Base-by-base conservation (phyloP, 2,113 vertebrate genomes). In the Progne subis region DNA sequence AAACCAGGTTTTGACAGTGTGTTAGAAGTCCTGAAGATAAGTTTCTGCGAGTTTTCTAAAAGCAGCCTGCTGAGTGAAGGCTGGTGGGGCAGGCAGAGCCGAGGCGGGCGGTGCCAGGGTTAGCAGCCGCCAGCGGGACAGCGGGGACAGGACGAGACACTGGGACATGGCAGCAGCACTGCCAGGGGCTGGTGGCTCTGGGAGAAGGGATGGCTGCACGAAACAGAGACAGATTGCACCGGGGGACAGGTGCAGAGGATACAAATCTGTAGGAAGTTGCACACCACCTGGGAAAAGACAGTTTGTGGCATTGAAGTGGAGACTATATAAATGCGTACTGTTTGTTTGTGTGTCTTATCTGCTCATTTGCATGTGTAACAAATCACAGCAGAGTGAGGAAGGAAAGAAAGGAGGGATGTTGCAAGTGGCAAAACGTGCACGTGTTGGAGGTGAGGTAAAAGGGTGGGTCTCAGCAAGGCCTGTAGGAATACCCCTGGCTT, bases 81-180 rank as follows among this genome's bases (percentile, higher is more conserved):
- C 74, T 8, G 25, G 56, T 72, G 65, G 44, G 39, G 18, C 57
- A 53, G 70, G 70, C 50, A 46, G 74, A 63, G 53, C 37, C 0
- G 1, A 80, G 46, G 59, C 3, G 0, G 24, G 63, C 15, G 21
- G 12, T 77, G 49, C 68, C 5, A 0, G 28, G 21, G 16, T 18
- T 80, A 74, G 71, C 70, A 85, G 34, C 43, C 0, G 0, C 28
- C 57, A 23, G 61, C 0, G 0, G 52, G 32, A n/a, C 2, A 2
- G 46, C 0, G 0, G 28, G 65, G 37, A 17, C 4, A 19, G 65
- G 37, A 17, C 4, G 15, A 0, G 20, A 5, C 17, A 7, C 0
- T 0, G 41, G 55, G 43, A 67, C n/a, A 6, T 19, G 64, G 74
- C 74, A 79, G 60, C 55, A 57, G 67, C 80, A 8, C 53, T n/a